Conservation (phyloP, 2,797 vertebrate genomes). For the Pterois miles region DNA sequence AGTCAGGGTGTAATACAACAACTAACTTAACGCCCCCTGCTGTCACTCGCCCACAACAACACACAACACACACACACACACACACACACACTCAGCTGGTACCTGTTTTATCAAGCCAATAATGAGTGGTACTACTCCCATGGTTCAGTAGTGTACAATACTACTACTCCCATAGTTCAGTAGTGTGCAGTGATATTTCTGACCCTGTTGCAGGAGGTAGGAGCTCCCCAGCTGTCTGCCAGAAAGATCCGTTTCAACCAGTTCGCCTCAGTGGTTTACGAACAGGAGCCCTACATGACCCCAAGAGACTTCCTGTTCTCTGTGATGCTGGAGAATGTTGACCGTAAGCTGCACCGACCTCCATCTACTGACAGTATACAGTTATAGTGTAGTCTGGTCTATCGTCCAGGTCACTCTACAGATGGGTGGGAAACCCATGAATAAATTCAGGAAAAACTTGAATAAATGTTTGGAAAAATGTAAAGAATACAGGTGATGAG, state of each 20-base stretch:
- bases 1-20: neutral
- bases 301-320: conserved; percentile 97
- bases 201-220: conserved; percentile 38
- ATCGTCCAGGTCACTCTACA: too few relatives aligned
- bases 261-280: conserved; percentile 90
- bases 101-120: too few relatives aligned
- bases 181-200: neutral
- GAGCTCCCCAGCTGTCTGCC: conserved; percentile 70
- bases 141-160: neutral
- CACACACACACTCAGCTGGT: too few relatives aligned
- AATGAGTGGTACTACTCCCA: too few relatives aligned
- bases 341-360: conserved; percentile 79
- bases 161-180: too few relatives aligned
- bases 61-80: neutral
- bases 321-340: conserved; percentile 90
- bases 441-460: too few relatives aligned
- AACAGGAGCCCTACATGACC: conserved; percentile 94
- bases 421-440: too few relatives aligned
- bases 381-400: too few relatives aligned
- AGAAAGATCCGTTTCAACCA: conserved; percentile 90
- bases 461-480: too few relatives aligned
- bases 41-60: neutral
- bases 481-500: too few relatives aligned
- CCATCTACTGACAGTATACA: neutral
- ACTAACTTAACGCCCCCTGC: conserved; percentile 4